Base-by-base conservation (phyloP, 2,888 invertebrate genomes). In the Pristionchus japonicus region DNA sequence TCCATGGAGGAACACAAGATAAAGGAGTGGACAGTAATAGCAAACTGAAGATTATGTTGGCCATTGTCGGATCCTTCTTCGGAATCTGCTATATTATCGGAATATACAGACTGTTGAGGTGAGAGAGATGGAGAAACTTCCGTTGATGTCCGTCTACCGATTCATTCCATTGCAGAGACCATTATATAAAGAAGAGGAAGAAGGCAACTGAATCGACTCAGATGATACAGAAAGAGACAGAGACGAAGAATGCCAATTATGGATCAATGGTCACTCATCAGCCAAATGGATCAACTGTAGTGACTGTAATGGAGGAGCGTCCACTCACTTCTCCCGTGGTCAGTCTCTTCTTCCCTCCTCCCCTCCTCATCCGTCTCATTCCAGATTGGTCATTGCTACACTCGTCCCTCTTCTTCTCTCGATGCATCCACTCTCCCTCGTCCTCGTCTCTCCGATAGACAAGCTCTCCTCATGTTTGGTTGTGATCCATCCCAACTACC, bases 401-500 rank as follows among this genome's bases (percentile, higher is more conserved):
- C 74, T 40, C 74, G 74, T 49, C 85, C 86, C 34, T 82, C 77
- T 17, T 64, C 64, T 15, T 77, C 88, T 70, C 67, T 87, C 61
- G 89, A 89, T 49, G 89, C 90, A 49, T 57, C 61, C 15, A 61
- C 61, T 37, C 52, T 57, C n/a, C 23, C 89, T 89, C 89, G 90
- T 77, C 88, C 89, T 86, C 89, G 82, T 27, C 34, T 88, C 11
- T 88, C 90, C 0, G 89, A 90, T 85, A 86, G 92, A 89, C 90
- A 91, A 87, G 90, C 91, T 77, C 89, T 90, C 23, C 91, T 92
- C 77, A 93, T 93, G 92, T 94, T 94, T 88, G 91, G 89, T 49
- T 94, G 93, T 86, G 94, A 94, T 84, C 90, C 91, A 3, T 92
- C 92, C 0, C 93, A 93, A 88, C 89, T 94, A 83, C 94, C 94